Evolutionary conservation across 2,888 invertebrate genomes (phyloP).

Genomic region (Philereme transversata): DNA sequence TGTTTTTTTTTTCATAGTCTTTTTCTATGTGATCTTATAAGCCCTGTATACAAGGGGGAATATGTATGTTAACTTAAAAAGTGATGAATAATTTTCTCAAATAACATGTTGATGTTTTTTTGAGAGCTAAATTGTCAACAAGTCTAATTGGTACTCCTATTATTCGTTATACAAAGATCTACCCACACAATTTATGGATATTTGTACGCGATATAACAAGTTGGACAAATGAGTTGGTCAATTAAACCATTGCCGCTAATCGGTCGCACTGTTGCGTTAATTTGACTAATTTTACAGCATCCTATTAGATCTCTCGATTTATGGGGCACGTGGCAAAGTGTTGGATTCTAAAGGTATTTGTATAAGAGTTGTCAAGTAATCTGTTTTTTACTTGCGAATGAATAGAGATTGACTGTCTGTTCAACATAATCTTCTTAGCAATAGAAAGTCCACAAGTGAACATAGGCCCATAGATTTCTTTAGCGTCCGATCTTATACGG

Average conservation of each 20-base stretch:
- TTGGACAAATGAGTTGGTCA: constrained; percentile 34
- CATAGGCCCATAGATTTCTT: no score
- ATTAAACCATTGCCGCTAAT: constrained; percentile 52
- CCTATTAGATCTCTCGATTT: constrained; percentile 40
- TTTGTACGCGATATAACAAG: constrained; percentile 48
- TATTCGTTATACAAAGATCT: constrained; percentile 25
- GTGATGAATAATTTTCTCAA: not conserved
- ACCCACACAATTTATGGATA: constrained; percentile 45
- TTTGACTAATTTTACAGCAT: constrained; percentile 55
- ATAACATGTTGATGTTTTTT: not conserved
- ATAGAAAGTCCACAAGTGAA: no score
- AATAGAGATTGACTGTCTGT: no score
- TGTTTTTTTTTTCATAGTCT: no score
- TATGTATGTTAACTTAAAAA: no score
- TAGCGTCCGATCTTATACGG: no score
- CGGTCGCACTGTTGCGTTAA: constrained; percentile 53
- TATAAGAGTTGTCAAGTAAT: no score
- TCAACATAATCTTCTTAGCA: no score
- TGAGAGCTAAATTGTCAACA: constrained; percentile 19
- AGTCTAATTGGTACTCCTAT: constrained; percentile 29
- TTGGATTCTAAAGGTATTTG: not conserved
- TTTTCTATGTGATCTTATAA: no score
- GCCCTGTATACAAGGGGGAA: no score
- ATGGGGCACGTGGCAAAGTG: constrained; percentile 47
- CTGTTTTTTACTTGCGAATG: no score